A percentile compares a stretch with the other conserved stretches of the same genome.
Evolutionary conservation across 2,797 vertebrate genomes (phyloP).

Genomic region (Macropus fuliginosus): DNA sequence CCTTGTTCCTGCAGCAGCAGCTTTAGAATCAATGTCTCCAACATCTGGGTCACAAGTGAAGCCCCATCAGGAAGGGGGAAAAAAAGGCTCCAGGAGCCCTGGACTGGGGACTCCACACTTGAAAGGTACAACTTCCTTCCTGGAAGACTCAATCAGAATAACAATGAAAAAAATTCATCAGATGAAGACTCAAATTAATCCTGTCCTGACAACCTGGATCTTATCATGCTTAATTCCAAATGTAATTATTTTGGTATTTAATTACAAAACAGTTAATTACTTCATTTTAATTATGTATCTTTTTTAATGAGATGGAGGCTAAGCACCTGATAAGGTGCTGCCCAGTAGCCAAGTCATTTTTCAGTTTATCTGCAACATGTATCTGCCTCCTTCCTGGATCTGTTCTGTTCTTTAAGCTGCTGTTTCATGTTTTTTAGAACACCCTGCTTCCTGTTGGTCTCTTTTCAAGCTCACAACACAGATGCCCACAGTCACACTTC

Average conservation of each 20-base stretch:
- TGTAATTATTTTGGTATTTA: constrained; percentile 87
- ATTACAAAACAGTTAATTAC: constrained; percentile 85
- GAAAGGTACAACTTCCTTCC: constrained; percentile 41
- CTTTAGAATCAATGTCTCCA: not conserved
- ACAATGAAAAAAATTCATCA: constrained; percentile 82
- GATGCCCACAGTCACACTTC: not conserved
- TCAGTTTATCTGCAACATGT: constrained; percentile 25
- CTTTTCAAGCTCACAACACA: not conserved
- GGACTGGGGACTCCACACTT: not conserved
- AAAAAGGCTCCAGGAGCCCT: not conserved
- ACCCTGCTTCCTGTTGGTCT: not conserved
- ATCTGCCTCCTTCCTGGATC: constrained; percentile 14
- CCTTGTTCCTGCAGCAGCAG: not conserved
- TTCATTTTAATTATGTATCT: constrained; percentile 83
- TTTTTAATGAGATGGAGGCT: constrained; percentile 80
- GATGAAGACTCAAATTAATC: constrained; percentile 83
- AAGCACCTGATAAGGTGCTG: constrained; percentile 62
- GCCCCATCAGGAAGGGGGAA: not conserved
- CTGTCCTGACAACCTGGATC: constrained; percentile 81
- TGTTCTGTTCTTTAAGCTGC: constrained; percentile 20
- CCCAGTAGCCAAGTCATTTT: constrained; percentile 56
- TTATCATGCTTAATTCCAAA: constrained; percentile 83
- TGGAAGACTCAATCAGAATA: constrained; percentile 69
- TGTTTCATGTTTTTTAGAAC: not conserved
- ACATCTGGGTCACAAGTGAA: not conserved